Evolutionary conservation across 2,797 vertebrate species (phyloP), one percentile per base, ranked within the genome.

Genomic region (Emys orbicularis): DNA sequence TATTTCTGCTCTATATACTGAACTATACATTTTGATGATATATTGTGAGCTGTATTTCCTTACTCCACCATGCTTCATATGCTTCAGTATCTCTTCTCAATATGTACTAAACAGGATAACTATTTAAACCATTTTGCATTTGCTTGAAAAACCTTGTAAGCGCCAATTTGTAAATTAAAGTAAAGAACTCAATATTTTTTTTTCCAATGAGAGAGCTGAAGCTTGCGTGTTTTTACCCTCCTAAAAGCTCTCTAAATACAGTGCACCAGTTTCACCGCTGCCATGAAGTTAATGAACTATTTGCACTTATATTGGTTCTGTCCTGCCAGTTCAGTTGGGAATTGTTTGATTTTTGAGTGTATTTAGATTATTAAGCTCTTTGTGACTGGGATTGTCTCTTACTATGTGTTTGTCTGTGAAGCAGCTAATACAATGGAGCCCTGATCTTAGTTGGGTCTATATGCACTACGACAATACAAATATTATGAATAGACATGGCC

Each of bases 11-110:
- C 86, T 44, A 18, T 79, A 68, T 56, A 8, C 53, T 76, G 79
- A 90, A 61, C 37, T 87, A 54, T 87, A 92, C 8, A 76, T 94
- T 96, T 95, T 86, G 90, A 87, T 9, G 31, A 80, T 84, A n/a
- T 53, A 5, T 81, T 89, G 76, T 83, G 90, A 81, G 29, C 41
- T 87, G 34, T 93, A 44, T 89, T 61, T 83, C 90, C 84, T 81
- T 91, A 79, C 90, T 76, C 25, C 31, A 16, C 83, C 8, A 3
- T n/a, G n/a, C n/a, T n/a, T n/a, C n/a, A n/a, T 50, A 90, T 92
- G 15, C 72, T 87, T 44, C 3, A 11, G 0, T 74, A 27, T 81
- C 61, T 91, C 56, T n/a, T 95, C 68, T 57, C 19, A 80, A 8
- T 34, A 27, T 79, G 37, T 59, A 54, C 83, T 87, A 90, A 34